Conservation (phyloP, 2,113 vertebrate genomes). For the Tachysurus vachellii region DNA sequence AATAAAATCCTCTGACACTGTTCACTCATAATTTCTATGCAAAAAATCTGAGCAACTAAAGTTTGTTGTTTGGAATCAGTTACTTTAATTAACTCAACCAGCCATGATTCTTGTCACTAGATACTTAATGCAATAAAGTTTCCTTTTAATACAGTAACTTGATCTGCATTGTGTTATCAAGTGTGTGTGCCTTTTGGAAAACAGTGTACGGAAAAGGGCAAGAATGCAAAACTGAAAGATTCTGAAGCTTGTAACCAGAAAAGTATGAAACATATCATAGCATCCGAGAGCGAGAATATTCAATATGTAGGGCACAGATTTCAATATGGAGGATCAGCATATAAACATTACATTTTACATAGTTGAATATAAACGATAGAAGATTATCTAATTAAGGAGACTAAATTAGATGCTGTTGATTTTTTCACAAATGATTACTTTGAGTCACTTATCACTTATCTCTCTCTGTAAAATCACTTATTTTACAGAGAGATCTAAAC, state of each 20-base stretch:
- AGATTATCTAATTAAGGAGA: not conserved
- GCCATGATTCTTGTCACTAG: not conserved
- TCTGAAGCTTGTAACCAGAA: not conserved
- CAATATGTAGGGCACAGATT: not conserved
- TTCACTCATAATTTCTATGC: not conserved
- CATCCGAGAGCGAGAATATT: not conserved
- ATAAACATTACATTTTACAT: not conserved
- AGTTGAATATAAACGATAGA: not conserved
- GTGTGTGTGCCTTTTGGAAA: not conserved
- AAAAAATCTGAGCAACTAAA: not conserved
- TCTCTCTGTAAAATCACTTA: not conserved
- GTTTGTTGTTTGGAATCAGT: not conserved
- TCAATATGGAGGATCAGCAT: not conserved
- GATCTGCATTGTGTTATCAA: not conserved
- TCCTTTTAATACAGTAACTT: not conserved
- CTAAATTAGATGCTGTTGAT: not conserved
- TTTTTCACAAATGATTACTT: not conserved
- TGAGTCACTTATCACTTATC: not conserved
- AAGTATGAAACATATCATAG: not conserved
- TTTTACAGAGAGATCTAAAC: not conserved
- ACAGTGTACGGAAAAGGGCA: not conserved
- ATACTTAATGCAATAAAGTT: not conserved
- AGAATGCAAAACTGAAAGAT: not conserved
- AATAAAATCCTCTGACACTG: not conserved
- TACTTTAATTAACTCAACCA: not conserved